phyloP scores from a whole-genome alignment of 1,140 invertebrate species.

The Bombus cullumanus region DNA sequence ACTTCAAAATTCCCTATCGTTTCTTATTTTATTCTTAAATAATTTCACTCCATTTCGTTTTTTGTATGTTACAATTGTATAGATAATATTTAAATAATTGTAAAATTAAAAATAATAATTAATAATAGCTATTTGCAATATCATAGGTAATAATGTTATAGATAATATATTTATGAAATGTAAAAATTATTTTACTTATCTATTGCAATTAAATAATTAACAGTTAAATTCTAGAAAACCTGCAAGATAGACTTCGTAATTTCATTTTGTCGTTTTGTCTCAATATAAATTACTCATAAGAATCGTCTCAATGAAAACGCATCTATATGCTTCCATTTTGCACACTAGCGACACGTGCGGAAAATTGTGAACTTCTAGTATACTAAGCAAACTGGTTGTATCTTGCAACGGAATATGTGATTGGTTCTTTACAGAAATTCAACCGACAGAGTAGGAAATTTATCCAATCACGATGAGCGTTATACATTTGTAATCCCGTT shows the following conservation, averaged over 20 bases:
- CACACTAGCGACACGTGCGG: slow-evolving; percentile 19
- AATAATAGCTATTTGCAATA: not conserved
- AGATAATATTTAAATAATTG: not conserved
- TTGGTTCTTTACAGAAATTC: slow-evolving; percentile 17
- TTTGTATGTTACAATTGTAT: not conserved
- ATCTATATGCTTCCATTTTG: slow-evolving; percentile 9
- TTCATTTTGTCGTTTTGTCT: not conserved
- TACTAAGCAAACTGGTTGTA: slow-evolving; percentile 4
- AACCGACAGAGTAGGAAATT: slow-evolving; percentile 31
- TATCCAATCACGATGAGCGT: slow-evolving; percentile 30
- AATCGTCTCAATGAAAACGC: slow-evolving; percentile 22
- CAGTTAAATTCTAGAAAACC: not conserved
- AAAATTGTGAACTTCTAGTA: not conserved
- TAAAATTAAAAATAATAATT: not conserved
- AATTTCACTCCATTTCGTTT: too few species aligned
- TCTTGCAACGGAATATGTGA: not conserved
- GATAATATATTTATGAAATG: not conserved
- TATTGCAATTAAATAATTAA: not conserved
- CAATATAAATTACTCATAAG: not conserved
- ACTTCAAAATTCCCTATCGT: not conserved
- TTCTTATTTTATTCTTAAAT: not conserved
- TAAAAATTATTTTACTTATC: not conserved
- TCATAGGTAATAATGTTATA: not conserved
- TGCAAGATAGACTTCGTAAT: not conserved
- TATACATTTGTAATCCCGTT: slow-evolving; percentile 39